phyloP scores from a whole-genome alignment of 92 coral and sea anemone species.

The Epizoanthus illoricatus region DNA sequence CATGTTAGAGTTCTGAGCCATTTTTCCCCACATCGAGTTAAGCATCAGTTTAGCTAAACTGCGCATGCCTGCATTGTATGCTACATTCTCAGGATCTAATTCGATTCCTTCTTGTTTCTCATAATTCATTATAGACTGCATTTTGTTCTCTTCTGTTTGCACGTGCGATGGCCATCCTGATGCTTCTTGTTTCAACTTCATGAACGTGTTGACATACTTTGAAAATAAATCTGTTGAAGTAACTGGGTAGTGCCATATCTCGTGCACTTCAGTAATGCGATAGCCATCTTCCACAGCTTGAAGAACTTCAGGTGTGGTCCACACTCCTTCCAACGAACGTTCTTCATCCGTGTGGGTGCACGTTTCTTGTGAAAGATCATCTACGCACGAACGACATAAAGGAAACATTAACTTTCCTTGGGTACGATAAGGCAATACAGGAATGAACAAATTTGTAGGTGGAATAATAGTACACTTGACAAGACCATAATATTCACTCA shows the following conservation, averaged over 20 bases:
- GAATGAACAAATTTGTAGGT: not conserved
- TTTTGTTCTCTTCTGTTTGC: not conserved
- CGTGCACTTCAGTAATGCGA: not conserved
- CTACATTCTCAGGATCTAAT: not conserved
- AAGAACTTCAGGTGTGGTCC: no score
- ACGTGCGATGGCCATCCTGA: no score
- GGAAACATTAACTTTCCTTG: not conserved
- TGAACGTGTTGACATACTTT: not conserved
- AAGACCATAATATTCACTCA: no score
- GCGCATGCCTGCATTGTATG: not conserved
- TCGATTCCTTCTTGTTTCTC: not conserved
- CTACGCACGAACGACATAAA: not conserved
- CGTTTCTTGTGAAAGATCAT: not conserved
- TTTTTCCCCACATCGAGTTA: not conserved
- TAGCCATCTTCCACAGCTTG: not conserved
- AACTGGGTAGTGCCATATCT: no score
- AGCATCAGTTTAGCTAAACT: slow-evolving; percentile 16
- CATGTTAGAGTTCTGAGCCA: no score
- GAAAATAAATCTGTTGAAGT: not conserved
- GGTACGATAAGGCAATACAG: not conserved
- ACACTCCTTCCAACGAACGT: no score
- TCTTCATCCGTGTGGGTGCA: not conserved
- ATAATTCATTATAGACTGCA: not conserved
- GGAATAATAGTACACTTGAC: not conserved
- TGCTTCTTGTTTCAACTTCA: no score